phyloP scores from a whole-genome alignment of 2,113 vertebrate genomes.

The Rhinolophus sinicus region DNA sequence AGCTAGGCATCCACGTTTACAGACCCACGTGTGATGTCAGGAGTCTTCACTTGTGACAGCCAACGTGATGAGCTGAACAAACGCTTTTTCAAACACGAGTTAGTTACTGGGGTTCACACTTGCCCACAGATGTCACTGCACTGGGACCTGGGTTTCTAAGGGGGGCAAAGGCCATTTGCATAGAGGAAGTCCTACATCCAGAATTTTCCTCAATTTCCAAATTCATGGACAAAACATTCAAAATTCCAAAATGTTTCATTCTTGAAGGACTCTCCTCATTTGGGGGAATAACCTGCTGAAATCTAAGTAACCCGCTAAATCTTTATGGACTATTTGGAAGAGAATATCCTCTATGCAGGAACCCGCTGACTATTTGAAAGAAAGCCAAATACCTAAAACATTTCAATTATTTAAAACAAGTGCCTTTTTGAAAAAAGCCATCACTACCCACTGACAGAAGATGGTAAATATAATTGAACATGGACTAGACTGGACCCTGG shows the following conservation, averaged over 20 bases:
- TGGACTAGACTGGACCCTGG: accelerated
- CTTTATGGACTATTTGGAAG: neutral
- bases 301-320: neutral
- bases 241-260: neutral
- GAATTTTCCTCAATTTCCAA: neutral
- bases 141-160: neutral
- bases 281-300: neutral
- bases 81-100: neutral
- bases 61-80: too few relatives aligned
- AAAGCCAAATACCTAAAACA: too few relatives aligned
- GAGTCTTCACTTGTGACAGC: neutral
- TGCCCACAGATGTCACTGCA: neutral
- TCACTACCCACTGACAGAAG: neutral
- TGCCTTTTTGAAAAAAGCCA: neutral
- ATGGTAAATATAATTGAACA: accelerated
- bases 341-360: neutral
- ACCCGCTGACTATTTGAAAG: accelerated
- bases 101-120: neutral
- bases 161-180: neutral
- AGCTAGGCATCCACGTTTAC: accelerated
- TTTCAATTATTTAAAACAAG: neutral
- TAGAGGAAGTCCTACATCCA: neutral
- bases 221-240: neutral
- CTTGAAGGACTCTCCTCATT: neutral
- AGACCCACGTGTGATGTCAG: accelerated